A percentile compares a stretch with the other conserved stretches of the same genome.
phyloP scores from a whole-genome alignment of 2,797 vertebrate species.

The Epinephelus coioides region DNA sequence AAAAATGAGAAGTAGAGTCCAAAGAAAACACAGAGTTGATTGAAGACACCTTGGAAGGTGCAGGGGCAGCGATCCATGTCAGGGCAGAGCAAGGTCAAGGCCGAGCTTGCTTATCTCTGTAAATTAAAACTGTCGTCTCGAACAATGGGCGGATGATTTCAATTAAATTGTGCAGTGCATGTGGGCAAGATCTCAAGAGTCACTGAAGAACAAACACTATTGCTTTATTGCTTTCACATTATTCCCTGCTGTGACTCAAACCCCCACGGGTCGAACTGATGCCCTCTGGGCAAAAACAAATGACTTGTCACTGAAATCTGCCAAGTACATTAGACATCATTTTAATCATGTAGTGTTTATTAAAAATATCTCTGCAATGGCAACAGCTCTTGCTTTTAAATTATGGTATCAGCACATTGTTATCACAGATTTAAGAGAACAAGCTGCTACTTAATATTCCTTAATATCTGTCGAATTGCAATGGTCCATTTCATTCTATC shows the following conservation, averaged over 20 bases:
- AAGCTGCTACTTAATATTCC: background rate
- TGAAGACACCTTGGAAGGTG: slow-evolving; percentile 62
- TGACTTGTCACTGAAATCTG: background rate
- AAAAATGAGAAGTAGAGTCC: slow-evolving; percentile 55
- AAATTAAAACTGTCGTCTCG: slow-evolving; percentile 82
- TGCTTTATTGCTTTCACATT: slow-evolving; percentile 54
- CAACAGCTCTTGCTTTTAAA: background rate
- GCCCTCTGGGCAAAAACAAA: slow-evolving; percentile 32
- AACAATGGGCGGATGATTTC: slow-evolving; percentile 83
- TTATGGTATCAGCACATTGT: background rate
- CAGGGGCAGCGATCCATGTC: slow-evolving; percentile 74
- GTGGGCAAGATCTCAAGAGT: slow-evolving; percentile 55
- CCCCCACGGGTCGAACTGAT: slow-evolving; percentile 28
- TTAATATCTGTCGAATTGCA: background rate
- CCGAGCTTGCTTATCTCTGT: slow-evolving; percentile 78
- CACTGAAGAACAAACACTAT: slow-evolving; percentile 52
- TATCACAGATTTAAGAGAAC: background rate
- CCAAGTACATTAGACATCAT: background rate
- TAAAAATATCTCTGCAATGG: slow-evolving; percentile 1
- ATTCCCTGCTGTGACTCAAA: slow-evolving; percentile 38
- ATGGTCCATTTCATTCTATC: background rate
- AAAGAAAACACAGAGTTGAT: slow-evolving; percentile 64
- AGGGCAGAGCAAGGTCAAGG: slow-evolving; percentile 77
- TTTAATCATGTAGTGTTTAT: background rate
- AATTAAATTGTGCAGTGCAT: slow-evolving; percentile 71